Conservation (phyloP, 2,797 vertebrate genomes). For the Strix occidentalis region DNA sequence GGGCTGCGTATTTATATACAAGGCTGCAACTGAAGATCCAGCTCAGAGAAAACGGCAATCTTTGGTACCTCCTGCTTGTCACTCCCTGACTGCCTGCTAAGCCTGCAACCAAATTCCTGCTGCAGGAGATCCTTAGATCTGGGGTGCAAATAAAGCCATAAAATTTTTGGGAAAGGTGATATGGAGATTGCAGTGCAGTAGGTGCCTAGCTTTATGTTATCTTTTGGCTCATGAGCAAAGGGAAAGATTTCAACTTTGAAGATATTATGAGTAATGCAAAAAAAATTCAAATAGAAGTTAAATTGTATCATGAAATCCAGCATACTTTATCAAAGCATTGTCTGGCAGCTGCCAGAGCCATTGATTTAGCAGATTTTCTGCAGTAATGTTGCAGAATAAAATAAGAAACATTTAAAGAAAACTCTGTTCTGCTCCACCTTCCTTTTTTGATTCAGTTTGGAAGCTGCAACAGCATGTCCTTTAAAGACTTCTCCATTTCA, state of each 20-base stretch:
- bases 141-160: background rate
- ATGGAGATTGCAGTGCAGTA: background rate
- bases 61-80: background rate
- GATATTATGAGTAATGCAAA: background rate
- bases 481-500: background rate
- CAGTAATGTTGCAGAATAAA: constrained; percentile 10
- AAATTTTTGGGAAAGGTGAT: background rate
- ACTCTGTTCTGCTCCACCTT: background rate
- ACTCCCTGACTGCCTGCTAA: background rate
- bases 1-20: background rate
- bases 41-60: background rate
- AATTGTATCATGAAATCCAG: constrained; percentile 16
- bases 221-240: background rate
- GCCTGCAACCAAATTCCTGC: background rate
- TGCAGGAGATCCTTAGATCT: background rate
- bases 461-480: background rate
- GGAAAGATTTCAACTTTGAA: constrained; percentile 21
- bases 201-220: background rate
- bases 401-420: constrained; percentile 30
- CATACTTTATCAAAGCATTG: constrained; percentile 16
- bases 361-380: constrained; percentile 37
- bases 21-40: background rate
- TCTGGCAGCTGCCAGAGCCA: constrained; percentile 17
- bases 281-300: background rate
- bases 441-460: background rate